These are phyloP conservation scores for Miltochrista miniata DNA, from an alignment of 2,888 invertebrate genomes.

Conservation along the genomic window DNA sequence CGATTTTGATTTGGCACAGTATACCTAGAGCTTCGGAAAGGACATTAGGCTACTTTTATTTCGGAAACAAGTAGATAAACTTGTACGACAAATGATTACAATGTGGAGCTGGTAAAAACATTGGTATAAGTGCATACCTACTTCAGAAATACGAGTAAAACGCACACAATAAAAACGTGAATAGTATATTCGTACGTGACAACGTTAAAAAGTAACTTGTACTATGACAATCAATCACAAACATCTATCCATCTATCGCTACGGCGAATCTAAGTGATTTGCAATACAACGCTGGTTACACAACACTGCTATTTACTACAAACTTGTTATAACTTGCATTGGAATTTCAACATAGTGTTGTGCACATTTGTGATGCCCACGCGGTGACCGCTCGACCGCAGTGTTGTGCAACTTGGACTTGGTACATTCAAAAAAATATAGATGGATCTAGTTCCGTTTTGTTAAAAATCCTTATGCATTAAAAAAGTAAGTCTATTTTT, in stretches of 20 bases:
- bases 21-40: too few relatives aligned
- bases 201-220: conserved; percentile 5
- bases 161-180: too few relatives aligned
- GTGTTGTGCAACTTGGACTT: conserved; percentile 34
- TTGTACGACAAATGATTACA: too few relatives aligned
- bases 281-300: conserved; percentile 44
- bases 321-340: conserved; percentile 43
- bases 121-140: too few relatives aligned
- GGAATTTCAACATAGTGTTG: conserved; percentile 46
- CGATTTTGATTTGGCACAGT: too few relatives aligned
- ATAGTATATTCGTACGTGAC: too few relatives aligned
- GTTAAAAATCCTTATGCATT: too few relatives aligned
- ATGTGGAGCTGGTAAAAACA: too few relatives aligned
- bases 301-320: conserved; percentile 40
- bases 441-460: conserved; percentile 19
- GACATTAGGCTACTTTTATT: too few relatives aligned
- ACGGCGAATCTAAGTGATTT: conserved; percentile 30
- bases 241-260: conserved; percentile 1
- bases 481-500: too few relatives aligned
- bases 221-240: conserved; percentile 20
- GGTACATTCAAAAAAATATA: conserved; percentile 26
- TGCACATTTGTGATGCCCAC: conserved; percentile 46
- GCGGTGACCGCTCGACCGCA: conserved; percentile 31
- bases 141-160: not conserved
- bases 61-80: too few relatives aligned